Evolutionary conservation across 2,797 vertebrate species (phyloP).

Genomic region (Sylvia borin): DNA sequence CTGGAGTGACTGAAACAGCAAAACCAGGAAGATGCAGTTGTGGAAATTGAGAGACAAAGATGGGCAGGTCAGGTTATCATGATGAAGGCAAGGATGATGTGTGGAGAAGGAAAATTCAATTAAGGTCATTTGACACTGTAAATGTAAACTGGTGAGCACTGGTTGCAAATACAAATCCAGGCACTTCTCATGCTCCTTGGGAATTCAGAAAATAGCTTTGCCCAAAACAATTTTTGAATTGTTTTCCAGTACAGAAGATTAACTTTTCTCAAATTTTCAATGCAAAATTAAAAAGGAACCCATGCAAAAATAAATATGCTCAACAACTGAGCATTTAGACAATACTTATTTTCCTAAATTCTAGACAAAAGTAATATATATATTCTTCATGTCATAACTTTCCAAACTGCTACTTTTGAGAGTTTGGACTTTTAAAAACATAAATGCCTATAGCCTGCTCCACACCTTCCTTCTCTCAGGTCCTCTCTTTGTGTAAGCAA

Average conservation of each 20-base stretch:
- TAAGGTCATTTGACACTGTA: neutral
- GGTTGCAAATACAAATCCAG: neutral
- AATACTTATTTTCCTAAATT: neutral
- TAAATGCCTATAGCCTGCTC: neutral
- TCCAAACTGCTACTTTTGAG: neutral
- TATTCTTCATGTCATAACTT: neutral
- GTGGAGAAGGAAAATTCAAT: neutral
- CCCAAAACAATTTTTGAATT: neutral
- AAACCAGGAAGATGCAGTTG: neutral
- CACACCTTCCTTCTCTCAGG: neutral
- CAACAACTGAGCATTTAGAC: neutral
- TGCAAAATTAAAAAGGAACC: neutral
- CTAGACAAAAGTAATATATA: neutral
- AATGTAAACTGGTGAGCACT: neutral
- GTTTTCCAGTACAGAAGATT: neutral
- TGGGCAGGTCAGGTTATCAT: neutral
- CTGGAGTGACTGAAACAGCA: neutral
- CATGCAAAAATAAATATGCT: neutral
- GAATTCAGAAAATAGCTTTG: neutral
- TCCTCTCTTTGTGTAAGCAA: neutral
- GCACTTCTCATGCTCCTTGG: neutral
- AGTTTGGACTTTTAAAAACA: neutral
- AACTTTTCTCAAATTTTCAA: neutral
- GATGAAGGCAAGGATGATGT: neutral
- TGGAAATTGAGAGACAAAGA: neutral